Percentiles rank a stretch among this genome's conserved stretches.
phyloP scores from a whole-genome alignment of 2,888 invertebrate species.

The Pantelozetes paolii region DNA sequence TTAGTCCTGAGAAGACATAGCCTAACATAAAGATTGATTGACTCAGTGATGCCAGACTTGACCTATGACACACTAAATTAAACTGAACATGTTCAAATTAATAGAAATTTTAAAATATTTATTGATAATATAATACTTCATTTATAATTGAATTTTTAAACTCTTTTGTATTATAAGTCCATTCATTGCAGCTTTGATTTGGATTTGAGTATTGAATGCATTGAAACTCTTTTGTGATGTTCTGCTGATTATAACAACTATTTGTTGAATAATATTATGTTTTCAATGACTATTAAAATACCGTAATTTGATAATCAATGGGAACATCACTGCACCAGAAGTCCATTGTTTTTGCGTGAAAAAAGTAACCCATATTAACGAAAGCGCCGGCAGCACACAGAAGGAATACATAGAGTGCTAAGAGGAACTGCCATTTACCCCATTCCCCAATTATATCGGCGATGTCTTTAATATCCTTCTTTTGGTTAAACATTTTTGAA shows the following conservation, averaged over 20 bases:
- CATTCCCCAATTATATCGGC: conserved; percentile 33
- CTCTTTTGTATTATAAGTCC: conserved; percentile 12
- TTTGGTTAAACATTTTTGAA: no score
- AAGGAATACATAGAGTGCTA: neutral
- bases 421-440: conserved; percentile 28
- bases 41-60: neutral
- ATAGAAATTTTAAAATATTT: neutral
- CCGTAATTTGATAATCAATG: neutral
- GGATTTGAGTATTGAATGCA: neutral
- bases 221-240: conserved; percentile 2
- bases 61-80: conserved; percentile 22
- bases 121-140: neutral
- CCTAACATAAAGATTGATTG: conserved; percentile 23
- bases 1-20: neutral
- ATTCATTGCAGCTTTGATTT: conserved; percentile 21
- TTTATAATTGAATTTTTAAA: neutral
- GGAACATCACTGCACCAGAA: conserved; percentile 34
- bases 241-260: neutral
- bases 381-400: neutral
- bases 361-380: neutral
- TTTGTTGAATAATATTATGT: neutral
- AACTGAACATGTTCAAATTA: conserved; percentile 15
- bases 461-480: conserved; percentile 2
- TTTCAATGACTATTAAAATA: neutral
- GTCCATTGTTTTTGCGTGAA: neutral